Conservation (phyloP, 2,797 vertebrate species). For the Acipenser transmontanus region DNA sequence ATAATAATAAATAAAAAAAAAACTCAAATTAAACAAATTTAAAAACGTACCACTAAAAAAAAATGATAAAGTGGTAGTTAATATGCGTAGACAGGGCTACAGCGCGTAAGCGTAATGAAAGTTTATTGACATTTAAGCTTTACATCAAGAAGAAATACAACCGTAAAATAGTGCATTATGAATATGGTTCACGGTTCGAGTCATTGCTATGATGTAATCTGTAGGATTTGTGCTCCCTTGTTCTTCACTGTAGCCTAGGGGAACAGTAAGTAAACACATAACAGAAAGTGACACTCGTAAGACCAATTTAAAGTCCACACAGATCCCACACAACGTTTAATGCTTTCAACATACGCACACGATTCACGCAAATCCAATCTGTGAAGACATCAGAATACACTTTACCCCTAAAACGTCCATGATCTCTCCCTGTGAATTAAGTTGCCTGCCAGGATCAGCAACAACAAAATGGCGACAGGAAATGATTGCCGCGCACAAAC, state of each 20-base stretch:
- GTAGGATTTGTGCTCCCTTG: neutral
- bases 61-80: slow-evolving; percentile 7
- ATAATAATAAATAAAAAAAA: slow-evolving; percentile 15
- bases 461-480: slow-evolving; percentile 19
- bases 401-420: slow-evolving; percentile 7
- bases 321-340: too few relatives aligned
- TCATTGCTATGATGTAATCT: slow-evolving; percentile 19
- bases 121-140: too few relatives aligned
- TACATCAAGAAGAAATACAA: too few relatives aligned
- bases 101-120: too few relatives aligned
- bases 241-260: neutral
- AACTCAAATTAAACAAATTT: neutral
- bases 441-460: slow-evolving; percentile 9
- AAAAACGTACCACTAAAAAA: slow-evolving; percentile 12
- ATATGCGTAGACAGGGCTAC: neutral
- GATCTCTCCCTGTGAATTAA: slow-evolving; percentile 1
- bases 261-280: too few relatives aligned
- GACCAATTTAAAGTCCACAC: too few relatives aligned
- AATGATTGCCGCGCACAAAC: slow-evolving; percentile 3
- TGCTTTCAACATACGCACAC: too few relatives aligned
- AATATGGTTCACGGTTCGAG: too few relatives aligned
- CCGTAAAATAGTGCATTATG: too few relatives aligned
- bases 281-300: too few relatives aligned
- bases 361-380: neutral
- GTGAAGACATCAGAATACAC: slow-evolving; percentile 2